Evolutionary conservation across 2,797 vertebrate genomes (phyloP).

Genomic region (Clamator glandarius): DNA sequence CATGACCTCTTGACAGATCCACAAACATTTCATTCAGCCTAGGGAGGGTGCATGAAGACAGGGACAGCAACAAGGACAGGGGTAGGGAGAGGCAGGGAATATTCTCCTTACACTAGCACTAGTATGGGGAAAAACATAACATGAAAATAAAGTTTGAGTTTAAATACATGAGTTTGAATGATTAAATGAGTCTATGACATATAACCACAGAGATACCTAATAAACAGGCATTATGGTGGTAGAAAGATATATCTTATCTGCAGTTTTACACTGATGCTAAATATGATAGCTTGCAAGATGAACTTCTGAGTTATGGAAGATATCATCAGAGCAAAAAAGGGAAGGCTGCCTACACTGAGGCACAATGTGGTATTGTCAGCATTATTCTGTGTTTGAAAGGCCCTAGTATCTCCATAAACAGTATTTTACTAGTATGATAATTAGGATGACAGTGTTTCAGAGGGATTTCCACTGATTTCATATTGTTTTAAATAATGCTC

Average conservation of each 20-base stretch:
- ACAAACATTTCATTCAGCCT: neutral
- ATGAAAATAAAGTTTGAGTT: neutral
- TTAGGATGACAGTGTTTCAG: neutral
- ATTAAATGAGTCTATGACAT: neutral
- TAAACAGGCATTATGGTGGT: neutral
- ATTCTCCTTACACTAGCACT: neutral
- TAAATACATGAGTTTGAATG: neutral
- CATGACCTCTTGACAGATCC: neutral
- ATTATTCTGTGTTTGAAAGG: neutral
- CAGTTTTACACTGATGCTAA: neutral
- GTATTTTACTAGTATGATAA: neutral
- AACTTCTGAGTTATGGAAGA: neutral
- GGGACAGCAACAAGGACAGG: neutral
- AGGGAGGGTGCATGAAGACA: neutral
- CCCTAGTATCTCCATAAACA: neutral
- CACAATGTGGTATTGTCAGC: neutral
- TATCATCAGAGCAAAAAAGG: neutral
- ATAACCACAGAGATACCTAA: neutral
- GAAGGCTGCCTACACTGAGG: neutral
- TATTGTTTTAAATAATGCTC: neutral
- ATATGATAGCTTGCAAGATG: neutral
- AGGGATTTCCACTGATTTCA: neutral
- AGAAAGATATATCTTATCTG: neutral
- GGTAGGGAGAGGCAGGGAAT: neutral
- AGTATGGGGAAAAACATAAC: neutral